phyloP scores from a whole-genome alignment of 92 coral and sea anemone species.

The Palythoa grandis region DNA sequence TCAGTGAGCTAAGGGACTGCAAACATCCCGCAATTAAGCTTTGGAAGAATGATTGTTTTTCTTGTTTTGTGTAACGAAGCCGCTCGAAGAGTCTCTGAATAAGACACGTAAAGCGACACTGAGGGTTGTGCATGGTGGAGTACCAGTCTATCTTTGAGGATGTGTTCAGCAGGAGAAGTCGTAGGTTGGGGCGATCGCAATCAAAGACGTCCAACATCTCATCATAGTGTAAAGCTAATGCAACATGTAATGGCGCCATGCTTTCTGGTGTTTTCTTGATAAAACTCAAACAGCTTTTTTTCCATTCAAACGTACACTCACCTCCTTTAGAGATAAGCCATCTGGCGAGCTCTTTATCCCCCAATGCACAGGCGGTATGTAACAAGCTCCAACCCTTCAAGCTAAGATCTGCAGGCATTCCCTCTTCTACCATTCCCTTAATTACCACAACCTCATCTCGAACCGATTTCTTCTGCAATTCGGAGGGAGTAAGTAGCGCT shows the following conservation, averaged over 20 bases:
- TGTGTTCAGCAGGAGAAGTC: conserved; percentile 20
- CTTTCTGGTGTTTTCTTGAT: conserved; percentile 41
- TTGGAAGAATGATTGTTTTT: conserved; percentile 27
- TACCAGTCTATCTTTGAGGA: conserved; percentile 30
- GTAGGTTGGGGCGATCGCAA: conserved; percentile 10
- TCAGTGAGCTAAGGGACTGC: conserved; percentile 20
- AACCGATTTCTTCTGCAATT: conserved; percentile 22
- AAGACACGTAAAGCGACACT: conserved; percentile 12
- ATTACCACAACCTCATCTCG: conserved; percentile 31
- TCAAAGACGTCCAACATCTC: conserved; percentile 4
- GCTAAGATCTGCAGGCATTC: conserved; percentile 48
- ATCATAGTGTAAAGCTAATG: conserved; percentile 22
- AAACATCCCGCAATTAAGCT: conserved; percentile 31
- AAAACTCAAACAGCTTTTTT: conserved; percentile 27
- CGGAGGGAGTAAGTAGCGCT: conserved; percentile 29
- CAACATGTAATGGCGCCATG: conserved; percentile 24
- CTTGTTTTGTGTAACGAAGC: conserved; percentile 18
- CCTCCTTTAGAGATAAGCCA: conserved; percentile 43
- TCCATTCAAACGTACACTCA: conserved; percentile 26
- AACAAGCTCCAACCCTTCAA: conserved; percentile 50
- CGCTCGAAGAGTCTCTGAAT: neutral
- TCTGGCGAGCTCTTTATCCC: conserved; percentile 34
- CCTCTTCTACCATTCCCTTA: conserved; percentile 27
- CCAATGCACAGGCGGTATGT: conserved; percentile 52
- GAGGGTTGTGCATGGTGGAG: conserved; percentile 21